These are phyloP conservation scores for Trinorchestia longiramus DNA, from an alignment of 1,140 invertebrate genomes.

Conservation along the genomic window DNA sequence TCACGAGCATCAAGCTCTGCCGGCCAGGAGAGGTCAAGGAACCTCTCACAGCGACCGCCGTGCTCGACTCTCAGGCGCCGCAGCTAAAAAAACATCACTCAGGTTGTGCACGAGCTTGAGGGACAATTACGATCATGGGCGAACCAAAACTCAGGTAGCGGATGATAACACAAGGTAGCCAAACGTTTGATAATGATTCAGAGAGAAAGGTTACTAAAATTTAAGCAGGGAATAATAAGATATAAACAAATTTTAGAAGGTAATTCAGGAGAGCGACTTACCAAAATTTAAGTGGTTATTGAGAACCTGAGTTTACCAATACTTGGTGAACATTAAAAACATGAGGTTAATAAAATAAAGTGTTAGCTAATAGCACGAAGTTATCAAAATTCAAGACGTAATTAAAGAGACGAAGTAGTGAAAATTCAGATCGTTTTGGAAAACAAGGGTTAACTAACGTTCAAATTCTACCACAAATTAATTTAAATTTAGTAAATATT, in stretches of 20 bases:
- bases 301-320: no score
- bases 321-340: no score
- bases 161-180: no score
- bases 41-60: background rate
- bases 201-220: no score
- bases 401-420: background rate
- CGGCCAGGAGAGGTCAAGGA: background rate
- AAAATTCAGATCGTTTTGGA: background rate
- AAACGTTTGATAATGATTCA: no score
- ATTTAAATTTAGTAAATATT: background rate
- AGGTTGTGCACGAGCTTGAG: background rate
- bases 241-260: no score
- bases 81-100: background rate
- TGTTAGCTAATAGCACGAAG: no score
- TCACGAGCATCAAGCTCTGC: background rate
- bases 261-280: no score
- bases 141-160: background rate
- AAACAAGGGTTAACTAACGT: background rate
- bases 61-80: slow-evolving; percentile 6
- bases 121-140: background rate
- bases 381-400: background rate
- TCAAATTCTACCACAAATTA: background rate
- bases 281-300: no score
- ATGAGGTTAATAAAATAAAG: no score
- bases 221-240: no score